Conservation (phyloP, 2,888 invertebrate genomes). For the Drosophila tanythrix region DNA sequence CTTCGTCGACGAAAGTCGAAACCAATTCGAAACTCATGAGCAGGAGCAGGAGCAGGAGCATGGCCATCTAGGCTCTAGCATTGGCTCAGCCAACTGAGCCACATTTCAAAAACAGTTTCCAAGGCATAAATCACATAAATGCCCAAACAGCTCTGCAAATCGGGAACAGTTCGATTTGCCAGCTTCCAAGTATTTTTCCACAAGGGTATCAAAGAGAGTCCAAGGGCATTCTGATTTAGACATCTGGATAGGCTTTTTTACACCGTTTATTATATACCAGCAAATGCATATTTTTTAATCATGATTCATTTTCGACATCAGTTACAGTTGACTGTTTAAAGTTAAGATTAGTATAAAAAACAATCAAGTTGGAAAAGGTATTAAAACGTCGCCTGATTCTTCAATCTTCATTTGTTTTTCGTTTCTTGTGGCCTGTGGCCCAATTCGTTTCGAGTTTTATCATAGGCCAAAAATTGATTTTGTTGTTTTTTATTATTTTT, state of each 20-base stretch:
- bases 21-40: conserved; percentile 58
- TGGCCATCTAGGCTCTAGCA: conserved; percentile 43
- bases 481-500: conserved; percentile 38
- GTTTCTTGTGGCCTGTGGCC: conserved; percentile 17
- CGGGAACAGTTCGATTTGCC: conserved; percentile 72
- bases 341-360: background rate
- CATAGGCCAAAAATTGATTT: conserved; percentile 77
- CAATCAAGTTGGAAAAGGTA: conserved; percentile 14
- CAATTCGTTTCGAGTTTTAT: conserved; percentile 60
- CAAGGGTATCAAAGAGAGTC: background rate
- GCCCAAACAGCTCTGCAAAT: conserved; percentile 55
- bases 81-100: conserved; percentile 53
- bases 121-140: conserved; percentile 78
- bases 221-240: background rate
- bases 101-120: conserved; percentile 80
- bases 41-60: conserved; percentile 25
- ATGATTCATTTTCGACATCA: background rate
- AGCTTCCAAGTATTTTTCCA: conserved; percentile 43
- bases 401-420: conserved; percentile 2
- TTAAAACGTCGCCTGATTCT: background rate
- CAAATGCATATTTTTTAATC: background rate
- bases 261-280: background rate
- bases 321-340: background rate
- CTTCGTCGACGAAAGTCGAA: conserved; percentile 43
- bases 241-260: background rate